phyloP scores from a whole-genome alignment of 2,113 vertebrate genomes.

The Eurypyga helias region DNA sequence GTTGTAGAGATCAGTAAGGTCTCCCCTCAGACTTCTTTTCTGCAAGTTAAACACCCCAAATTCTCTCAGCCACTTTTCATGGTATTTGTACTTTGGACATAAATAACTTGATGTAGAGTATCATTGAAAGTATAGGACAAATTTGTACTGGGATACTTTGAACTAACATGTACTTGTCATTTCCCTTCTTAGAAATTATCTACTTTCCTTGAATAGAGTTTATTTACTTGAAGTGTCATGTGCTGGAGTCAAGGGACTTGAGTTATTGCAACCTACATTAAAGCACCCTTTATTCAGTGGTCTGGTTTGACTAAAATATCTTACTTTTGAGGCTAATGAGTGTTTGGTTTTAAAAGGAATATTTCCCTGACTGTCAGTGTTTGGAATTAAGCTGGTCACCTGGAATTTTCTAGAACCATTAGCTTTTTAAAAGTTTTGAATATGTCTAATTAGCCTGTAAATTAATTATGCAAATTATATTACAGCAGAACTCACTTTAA shows the following conservation, averaged over 20 bases:
- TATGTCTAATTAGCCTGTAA: neutral
- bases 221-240: neutral
- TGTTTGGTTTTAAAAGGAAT: neutral
- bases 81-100: neutral
- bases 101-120: neutral
- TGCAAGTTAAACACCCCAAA: too few relatives aligned
- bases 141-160: neutral
- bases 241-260: neutral
- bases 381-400: neutral
- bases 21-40: too few relatives aligned
- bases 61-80: too few relatives aligned
- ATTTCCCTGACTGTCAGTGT: neutral
- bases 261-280: fast-evolving
- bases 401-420: neutral
- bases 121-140: neutral
- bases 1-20: too few relatives aligned
- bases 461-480: neutral
- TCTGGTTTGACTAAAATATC: neutral
- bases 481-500: neutral
- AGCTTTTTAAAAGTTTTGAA: neutral
- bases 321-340: neutral
- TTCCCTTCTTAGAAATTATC: neutral
- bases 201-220: neutral
- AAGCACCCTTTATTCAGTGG: neutral
- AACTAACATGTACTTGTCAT: neutral